Evolutionary conservation across 2,797 vertebrate genomes (phyloP).

Genomic region (Eupleurogrammus muticus): DNA sequence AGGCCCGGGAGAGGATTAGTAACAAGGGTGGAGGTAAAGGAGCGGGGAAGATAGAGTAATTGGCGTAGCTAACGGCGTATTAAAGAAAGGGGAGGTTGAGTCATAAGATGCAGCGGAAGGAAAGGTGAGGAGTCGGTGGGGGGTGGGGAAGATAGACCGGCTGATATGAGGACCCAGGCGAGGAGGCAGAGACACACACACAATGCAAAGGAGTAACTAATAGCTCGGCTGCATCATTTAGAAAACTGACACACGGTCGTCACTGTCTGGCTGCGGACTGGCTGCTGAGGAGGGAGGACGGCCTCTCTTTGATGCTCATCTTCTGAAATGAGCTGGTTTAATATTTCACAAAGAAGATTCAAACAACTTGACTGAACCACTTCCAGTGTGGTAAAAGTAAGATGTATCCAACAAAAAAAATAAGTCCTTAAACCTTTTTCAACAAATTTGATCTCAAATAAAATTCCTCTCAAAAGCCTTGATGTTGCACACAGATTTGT

Average conservation of each 20-base stretch:
- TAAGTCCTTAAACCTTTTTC: neutral
- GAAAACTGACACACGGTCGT: constrained; percentile 3
- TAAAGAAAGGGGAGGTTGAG: constrained; percentile 61
- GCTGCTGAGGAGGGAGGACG: constrained; percentile 7
- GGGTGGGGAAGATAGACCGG: constrained; percentile 50
- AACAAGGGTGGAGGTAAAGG: constrained; percentile 22
- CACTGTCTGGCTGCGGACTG: constrained; percentile 15
- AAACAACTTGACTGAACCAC: neutral
- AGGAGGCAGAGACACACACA: constrained; percentile 11
- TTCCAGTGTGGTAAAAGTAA: neutral
- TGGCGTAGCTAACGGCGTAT: constrained; percentile 52
- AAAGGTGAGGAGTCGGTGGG: constrained; percentile 59
- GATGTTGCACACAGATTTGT: constrained; percentile 4
- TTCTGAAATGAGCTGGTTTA: constrained; percentile 30
- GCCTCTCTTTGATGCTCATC: neutral
- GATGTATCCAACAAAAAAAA: neutral
- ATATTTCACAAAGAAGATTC: constrained; percentile 4
- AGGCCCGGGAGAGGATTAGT: constrained; percentile 59
- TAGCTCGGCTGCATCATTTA: constrained; percentile 41
- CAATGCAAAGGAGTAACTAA: constrained; percentile 40
- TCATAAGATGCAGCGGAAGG: constrained; percentile 53
- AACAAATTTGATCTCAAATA: neutral
- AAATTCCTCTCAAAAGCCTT: neutral
- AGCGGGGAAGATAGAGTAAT: constrained; percentile 53
- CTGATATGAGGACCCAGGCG: constrained; percentile 56